Conservation (phyloP, 2,797 vertebrate species). For the Hypotaenidia okinawae region DNA sequence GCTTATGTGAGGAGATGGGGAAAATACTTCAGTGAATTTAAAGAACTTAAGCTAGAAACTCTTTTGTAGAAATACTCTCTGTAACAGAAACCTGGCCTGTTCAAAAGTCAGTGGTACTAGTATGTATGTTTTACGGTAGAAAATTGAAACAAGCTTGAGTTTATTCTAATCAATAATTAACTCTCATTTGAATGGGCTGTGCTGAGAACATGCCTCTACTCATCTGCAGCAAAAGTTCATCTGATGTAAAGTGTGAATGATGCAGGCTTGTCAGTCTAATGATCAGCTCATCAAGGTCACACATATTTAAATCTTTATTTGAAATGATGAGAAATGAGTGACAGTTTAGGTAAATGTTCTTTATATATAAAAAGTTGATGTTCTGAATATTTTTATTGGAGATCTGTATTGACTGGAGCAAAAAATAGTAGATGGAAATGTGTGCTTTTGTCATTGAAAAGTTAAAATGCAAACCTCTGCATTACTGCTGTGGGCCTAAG, state of each 20-base stretch:
- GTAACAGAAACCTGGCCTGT: neutral
- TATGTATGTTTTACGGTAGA: neutral
- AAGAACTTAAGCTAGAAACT: neutral
- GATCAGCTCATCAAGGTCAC: neutral
- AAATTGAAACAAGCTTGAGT: neutral
- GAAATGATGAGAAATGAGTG: neutral
- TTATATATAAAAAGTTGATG: neutral
- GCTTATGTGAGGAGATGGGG: neutral
- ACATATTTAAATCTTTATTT: neutral
- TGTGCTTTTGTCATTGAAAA: neutral
- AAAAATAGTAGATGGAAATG: neutral
- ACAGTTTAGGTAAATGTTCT: neutral
- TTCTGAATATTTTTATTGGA: neutral
- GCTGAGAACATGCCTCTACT: neutral
- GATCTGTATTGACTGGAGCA: neutral
- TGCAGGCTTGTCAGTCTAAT: neutral
- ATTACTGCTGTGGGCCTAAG: neutral
- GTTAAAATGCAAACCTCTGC: neutral
- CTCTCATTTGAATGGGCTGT: neutral
- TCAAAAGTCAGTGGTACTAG: neutral
- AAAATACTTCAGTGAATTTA: neutral
- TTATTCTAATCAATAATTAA: constrained; percentile 40
- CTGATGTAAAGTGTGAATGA: neutral
- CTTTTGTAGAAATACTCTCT: neutral
- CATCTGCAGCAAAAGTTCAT: neutral